phyloP scores from a whole-genome alignment of 2,888 invertebrate genomes.

The Pegoplata infirma region DNA sequence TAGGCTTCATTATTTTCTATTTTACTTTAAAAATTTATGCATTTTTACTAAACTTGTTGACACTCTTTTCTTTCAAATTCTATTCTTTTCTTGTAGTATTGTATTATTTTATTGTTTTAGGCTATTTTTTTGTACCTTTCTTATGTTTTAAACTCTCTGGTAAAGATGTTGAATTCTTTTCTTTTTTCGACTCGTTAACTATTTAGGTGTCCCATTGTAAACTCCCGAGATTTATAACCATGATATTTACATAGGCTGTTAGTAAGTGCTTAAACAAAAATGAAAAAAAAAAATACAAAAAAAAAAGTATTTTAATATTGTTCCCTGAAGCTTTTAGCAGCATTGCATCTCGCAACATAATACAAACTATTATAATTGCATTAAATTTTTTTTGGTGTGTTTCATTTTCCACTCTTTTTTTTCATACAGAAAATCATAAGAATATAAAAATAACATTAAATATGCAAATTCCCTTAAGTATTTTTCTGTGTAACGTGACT shows the following conservation, averaged over 20 bases:
- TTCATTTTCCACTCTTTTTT: conserved; percentile 8
- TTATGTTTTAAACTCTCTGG: not conserved
- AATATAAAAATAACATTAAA: conserved; percentile 31
- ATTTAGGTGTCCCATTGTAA: conserved; percentile 10
- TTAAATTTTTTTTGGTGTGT: conserved; percentile 15
- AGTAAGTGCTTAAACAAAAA: not conserved
- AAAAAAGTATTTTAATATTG: not conserved
- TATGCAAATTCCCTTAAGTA: conserved; percentile 43
- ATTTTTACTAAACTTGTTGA: conserved; percentile 11
- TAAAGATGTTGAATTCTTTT: not conserved
- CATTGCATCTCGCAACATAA: conserved; percentile 8
- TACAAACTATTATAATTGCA: conserved; percentile 53
- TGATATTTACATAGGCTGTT: conserved; percentile 36
- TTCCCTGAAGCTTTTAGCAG: conserved; percentile 21
- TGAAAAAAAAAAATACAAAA: not conserved
- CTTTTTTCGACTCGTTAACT: too few species aligned
- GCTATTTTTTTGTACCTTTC: not conserved
- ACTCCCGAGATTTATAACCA: conserved; percentile 52
- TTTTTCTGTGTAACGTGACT: not conserved
- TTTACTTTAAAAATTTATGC: conserved; percentile 19
- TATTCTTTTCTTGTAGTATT: not conserved
- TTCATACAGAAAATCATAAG: conserved; percentile 16
- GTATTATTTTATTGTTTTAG: conserved; percentile 1
- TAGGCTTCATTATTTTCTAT: not conserved
- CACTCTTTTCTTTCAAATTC: not conserved